phyloP scores from a whole-genome alignment of 2,888 invertebrate species.

The Clistopyga incitator region DNA sequence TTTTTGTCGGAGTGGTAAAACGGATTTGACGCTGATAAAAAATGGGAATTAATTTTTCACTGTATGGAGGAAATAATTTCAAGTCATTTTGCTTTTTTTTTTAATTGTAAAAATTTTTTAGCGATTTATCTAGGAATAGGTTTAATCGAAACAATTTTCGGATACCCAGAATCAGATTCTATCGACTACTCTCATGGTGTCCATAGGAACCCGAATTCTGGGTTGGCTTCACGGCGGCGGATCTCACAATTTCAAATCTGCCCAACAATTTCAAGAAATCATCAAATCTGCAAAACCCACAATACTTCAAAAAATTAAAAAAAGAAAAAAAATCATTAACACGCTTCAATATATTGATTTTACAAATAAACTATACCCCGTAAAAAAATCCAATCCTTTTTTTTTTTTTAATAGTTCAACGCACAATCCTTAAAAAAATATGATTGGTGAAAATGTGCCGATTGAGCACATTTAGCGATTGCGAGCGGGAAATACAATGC shows the following conservation, averaged over 20 bases:
- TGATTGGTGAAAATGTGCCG: slow-evolving; percentile 23
- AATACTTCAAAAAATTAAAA: too few relatives aligned
- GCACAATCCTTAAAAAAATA: not conserved
- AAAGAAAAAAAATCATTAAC: not conserved
- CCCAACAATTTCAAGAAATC: too few relatives aligned
- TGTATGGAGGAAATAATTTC: too few relatives aligned
- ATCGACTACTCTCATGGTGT: not conserved
- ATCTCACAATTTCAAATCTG: too few relatives aligned
- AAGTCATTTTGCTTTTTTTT: too few relatives aligned
- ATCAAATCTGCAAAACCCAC: too few relatives aligned
- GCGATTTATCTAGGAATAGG: not conserved
- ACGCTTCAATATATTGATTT: not conserved
- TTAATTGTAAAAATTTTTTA: too few relatives aligned
- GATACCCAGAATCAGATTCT: not conserved
- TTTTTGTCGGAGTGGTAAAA: too few relatives aligned
- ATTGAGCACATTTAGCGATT: too few relatives aligned
- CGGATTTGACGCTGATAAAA: too few relatives aligned
- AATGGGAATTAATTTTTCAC: too few relatives aligned
- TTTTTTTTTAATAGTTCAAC: too few relatives aligned
- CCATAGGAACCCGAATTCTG: not conserved
- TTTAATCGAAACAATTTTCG: not conserved
- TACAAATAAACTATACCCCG: not conserved
- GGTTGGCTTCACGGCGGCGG: not conserved
- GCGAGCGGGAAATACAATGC: slow-evolving; percentile 56
- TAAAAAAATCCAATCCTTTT: not conserved